These are phyloP conservation scores for Perizoma affinitatum DNA, from an alignment of 2,888 invertebrate genomes.

Conservation along the genomic window DNA sequence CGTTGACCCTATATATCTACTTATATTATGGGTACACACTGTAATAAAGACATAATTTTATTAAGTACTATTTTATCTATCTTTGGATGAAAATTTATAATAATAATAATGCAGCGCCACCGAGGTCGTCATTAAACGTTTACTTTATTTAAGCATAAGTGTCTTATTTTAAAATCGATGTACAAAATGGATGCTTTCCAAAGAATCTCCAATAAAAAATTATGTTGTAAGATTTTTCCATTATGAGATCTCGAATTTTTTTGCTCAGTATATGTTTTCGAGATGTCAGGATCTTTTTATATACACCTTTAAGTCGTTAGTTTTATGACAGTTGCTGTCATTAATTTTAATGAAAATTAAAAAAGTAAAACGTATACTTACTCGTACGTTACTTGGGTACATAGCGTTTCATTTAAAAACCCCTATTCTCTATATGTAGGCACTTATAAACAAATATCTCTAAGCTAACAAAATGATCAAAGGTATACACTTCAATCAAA, in stretches of 20 bases:
- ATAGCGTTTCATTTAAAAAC: conserved; percentile 25
- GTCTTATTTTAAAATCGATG: conserved; percentile 40
- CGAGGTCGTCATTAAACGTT: no score
- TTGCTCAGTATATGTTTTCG: conserved; percentile 56
- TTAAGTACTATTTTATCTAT: no score
- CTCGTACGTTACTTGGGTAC: conserved; percentile 23
- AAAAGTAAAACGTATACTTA: conserved; percentile 45
- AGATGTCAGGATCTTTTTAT: conserved; percentile 45
- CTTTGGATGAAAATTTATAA: no score
- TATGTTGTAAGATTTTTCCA: conserved; percentile 62
- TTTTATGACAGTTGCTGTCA: conserved; percentile 64
- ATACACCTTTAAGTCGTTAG: conserved; percentile 37
- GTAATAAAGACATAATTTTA: no score
- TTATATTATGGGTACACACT: no score
- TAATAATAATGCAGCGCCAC: no score
- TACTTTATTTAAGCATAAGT: no score
- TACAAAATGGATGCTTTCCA: conserved; percentile 80
- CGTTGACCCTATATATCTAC: no score
- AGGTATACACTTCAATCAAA: no score
- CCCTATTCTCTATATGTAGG: no score
- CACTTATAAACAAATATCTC: no score
- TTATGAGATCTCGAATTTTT: conserved; percentile 68
- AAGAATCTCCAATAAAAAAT: conserved; percentile 73
- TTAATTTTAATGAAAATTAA: conserved; percentile 48
- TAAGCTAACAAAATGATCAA: no score